Evolutionary conservation across 1,140 invertebrate species (phyloP).

Genomic region (Pseudomyrmex dendroicus): DNA sequence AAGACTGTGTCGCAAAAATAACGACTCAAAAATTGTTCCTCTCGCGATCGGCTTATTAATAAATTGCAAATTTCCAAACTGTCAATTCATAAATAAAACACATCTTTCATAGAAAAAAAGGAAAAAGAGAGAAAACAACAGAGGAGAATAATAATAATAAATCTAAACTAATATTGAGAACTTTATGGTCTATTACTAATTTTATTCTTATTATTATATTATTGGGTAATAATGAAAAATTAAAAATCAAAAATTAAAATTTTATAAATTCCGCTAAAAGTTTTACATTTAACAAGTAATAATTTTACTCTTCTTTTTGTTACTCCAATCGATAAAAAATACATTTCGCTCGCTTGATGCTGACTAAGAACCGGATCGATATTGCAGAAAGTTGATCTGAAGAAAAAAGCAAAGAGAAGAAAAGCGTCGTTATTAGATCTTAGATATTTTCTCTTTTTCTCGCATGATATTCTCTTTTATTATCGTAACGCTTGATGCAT

Average conservation of each 20-base stretch:
- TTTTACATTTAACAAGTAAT: background rate
- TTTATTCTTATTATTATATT: no score
- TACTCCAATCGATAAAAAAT: background rate
- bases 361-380: background rate
- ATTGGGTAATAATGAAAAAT: no score
- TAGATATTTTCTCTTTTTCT: background rate
- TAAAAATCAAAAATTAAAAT: no score
- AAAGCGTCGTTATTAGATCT: background rate
- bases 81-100: background rate
- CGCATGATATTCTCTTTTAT: conserved; percentile 31
- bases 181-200: no score
- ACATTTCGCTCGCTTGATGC: background rate
- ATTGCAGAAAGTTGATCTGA: background rate
- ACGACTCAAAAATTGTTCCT: background rate
- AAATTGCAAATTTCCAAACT: conserved; percentile 24
- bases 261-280: background rate
- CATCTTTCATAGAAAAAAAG: background rate
- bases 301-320: background rate
- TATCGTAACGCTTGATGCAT: conserved; percentile 24
- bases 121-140: no score
- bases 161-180: background rate
- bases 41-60: conserved; percentile 6
- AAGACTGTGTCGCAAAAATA: background rate
- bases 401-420: background rate
- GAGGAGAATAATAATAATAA: no score